Percentiles rank a stretch among this genome's conserved stretches.
Conservation (phyloP, 64 coral and sea anemone genomes). For the Montipora capricornis region DNA sequence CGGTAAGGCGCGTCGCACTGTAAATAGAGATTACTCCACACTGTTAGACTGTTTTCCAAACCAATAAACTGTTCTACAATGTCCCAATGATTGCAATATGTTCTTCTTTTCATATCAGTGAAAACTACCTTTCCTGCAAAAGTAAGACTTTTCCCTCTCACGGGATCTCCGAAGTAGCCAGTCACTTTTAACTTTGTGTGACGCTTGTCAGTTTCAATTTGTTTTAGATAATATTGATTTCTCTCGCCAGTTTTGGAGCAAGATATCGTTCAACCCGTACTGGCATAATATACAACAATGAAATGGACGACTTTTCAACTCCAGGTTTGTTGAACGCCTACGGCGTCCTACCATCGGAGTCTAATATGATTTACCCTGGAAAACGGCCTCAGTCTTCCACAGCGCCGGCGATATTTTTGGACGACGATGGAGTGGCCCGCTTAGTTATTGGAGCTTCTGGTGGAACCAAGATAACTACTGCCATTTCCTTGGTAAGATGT, state of each 20-base stretch:
- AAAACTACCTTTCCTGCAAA: too few relatives aligned
- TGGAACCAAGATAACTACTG: conserved; percentile 94
- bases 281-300: conserved; percentile 96
- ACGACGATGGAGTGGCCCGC: conserved; percentile 74
- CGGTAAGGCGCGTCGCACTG: too few relatives aligned
- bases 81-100: too few relatives aligned
- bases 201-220: too few relatives aligned
- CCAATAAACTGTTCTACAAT: too few relatives aligned
- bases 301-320: conserved; percentile 97
- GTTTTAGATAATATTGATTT: not conserved
- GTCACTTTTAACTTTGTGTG: too few relatives aligned
- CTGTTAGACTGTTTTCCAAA: too few relatives aligned
- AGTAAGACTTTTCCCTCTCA: too few relatives aligned
- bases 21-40: too few relatives aligned
- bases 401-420: conserved; percentile 78
- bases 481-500: conserved; percentile 82
- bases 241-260: conserved; percentile 73
- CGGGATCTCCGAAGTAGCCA: too few relatives aligned
- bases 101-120: too few relatives aligned
- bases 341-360: conserved; percentile 60
- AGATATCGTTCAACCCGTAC: conserved; percentile 77
- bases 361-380: conserved; percentile 85
- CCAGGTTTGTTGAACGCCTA: conserved; percentile 75
- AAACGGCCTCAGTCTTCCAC: conserved; percentile 94
- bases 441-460: conserved; percentile 89